A percentile compares a stretch with the other conserved stretches of the same genome.
These are phyloP conservation scores for Catagonus wagneri DNA, from an alignment of 2,113 vertebrate species.

Conservation along the genomic window DNA sequence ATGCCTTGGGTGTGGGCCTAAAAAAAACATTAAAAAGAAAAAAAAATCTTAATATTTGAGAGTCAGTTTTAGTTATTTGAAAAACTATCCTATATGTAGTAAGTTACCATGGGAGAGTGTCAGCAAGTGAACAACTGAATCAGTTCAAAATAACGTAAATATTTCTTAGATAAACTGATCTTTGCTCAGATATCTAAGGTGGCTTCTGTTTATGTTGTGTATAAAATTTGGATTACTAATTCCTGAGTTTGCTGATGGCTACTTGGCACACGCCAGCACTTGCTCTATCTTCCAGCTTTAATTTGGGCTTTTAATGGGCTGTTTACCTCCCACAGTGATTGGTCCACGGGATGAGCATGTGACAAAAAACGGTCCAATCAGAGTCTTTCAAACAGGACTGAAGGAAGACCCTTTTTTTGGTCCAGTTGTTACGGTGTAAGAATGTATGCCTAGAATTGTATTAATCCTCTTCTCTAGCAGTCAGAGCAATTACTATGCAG, in stretches of 20 bases:
- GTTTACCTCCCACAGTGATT: not conserved
- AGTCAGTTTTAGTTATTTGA: not conserved
- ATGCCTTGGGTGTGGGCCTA: no score
- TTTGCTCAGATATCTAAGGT: not conserved
- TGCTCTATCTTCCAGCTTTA: not conserved
- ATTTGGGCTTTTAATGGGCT: not conserved
- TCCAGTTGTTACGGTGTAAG: not conserved
- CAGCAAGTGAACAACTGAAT: not conserved
- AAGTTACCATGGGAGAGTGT: not conserved
- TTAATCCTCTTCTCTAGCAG: not conserved
- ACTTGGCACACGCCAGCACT: not conserved
- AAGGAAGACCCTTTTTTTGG: not conserved
- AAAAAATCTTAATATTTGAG: conserved; percentile 8
- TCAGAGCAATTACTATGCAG: not conserved
- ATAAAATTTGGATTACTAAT: not conserved
- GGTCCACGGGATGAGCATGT: not conserved
- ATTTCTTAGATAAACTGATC: conserved; percentile 25
- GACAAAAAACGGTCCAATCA: not conserved
- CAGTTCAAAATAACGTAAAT: not conserved
- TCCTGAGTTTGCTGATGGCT: not conserved
- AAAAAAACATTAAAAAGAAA: not conserved
- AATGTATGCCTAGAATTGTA: not conserved
- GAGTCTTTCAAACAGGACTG: not conserved
- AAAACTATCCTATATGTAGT: not conserved
- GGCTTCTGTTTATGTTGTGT: not conserved